Percentiles rank a stretch among this genome's conserved stretches.
Evolutionary conservation across 2,113 vertebrate genomes (phyloP).

Genomic region (Apus apus): DNA sequence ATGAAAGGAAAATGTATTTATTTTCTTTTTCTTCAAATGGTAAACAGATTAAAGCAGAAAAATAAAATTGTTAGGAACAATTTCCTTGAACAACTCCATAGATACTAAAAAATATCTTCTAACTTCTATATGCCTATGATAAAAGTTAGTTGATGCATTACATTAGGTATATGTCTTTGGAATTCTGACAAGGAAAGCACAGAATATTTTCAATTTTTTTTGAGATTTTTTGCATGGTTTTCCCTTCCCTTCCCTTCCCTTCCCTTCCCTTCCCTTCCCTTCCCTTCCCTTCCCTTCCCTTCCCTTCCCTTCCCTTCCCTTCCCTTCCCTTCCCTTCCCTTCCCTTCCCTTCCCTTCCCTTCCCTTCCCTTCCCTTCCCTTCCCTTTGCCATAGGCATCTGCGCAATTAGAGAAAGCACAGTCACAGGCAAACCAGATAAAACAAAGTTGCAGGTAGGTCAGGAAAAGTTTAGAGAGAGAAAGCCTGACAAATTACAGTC

Average conservation of each 20-base stretch:
- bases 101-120: slow-evolving; percentile 50
- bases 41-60: background rate
- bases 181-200: slow-evolving; percentile 9
- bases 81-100: background rate
- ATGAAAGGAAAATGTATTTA: background rate
- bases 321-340: too few species aligned
- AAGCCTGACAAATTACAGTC: background rate
- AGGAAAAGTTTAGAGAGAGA: background rate
- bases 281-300: too few species aligned
- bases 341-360: too few species aligned
- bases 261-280: too few species aligned
- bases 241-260: too few species aligned
- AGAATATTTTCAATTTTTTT: background rate
- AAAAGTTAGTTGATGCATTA: background rate
- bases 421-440: background rate
- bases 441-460: background rate
- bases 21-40: background rate
- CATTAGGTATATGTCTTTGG: background rate
- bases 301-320: too few species aligned
- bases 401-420: background rate
- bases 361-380: background rate
- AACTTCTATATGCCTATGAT: background rate
- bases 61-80: background rate
- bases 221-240: background rate
- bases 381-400: background rate